Evolutionary conservation across 2,113 vertebrate species (phyloP).

Genomic region (Barnardius zonarius): DNA sequence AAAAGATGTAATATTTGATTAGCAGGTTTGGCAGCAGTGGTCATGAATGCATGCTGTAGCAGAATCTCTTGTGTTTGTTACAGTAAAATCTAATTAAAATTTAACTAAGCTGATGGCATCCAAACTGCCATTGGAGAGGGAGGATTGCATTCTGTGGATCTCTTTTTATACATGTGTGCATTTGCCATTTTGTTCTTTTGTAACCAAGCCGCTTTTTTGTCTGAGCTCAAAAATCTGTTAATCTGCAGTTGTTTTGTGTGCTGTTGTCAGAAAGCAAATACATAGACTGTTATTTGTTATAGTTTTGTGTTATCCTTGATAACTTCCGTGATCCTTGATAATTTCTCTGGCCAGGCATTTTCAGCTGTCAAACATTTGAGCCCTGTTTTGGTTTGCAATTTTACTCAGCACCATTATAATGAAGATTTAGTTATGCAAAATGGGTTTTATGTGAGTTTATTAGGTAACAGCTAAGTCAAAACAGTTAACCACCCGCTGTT

Average conservation of each 20-base stretch:
- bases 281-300: neutral
- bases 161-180: neutral
- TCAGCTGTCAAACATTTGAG: neutral
- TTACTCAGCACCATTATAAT: neutral
- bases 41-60: neutral
- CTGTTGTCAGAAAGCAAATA: neutral
- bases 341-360: neutral
- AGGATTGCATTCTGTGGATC: neutral
- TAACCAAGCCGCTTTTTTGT: neutral
- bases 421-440: neutral
- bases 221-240: neutral
- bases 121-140: neutral
- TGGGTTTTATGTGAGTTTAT: neutral
- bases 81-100: conserved; percentile 53
- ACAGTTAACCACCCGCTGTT: neutral
- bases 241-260: neutral
- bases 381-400: neutral
- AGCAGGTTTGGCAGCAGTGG: conserved; percentile 18
- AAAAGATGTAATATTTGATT: conserved; percentile 30
- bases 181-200: neutral
- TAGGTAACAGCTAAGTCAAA: neutral
- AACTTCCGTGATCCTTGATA: neutral
- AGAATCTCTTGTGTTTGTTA: neutral
- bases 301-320: neutral
- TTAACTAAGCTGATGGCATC: conserved; percentile 1